A percentile compares a stretch with the other conserved stretches of the same genome.
Evolutionary conservation across 2,113 vertebrate genomes (phyloP).

Genomic region (Enhydra lutris): DNA sequence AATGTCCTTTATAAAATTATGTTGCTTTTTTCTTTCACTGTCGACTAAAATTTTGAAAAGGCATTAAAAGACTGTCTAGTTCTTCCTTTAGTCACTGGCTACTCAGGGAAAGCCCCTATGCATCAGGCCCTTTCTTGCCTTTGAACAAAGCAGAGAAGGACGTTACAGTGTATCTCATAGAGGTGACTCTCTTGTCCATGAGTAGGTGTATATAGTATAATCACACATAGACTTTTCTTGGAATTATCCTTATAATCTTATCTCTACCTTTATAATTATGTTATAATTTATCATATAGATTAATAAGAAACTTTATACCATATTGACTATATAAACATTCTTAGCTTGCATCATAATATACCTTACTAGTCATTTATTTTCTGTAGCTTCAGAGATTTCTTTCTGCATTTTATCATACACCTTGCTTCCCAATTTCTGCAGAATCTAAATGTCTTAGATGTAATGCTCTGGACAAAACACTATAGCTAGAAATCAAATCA

Average conservation of each 20-base stretch:
- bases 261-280: not conserved
- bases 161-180: rapidly evolving
- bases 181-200: rapidly evolving
- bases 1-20: not conserved
- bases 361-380: not conserved
- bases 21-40: not conserved
- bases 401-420: not conserved
- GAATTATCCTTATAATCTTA: not conserved
- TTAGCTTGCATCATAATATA: not conserved
- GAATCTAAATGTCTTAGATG: not conserved
- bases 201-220: rapidly evolving
- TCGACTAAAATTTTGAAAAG: not conserved
- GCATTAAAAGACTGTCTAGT: not conserved
- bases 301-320: not conserved
- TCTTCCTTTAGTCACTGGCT: not conserved
- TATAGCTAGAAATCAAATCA: not conserved
- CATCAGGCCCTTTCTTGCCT: not conserved
- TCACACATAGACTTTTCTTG: not conserved
- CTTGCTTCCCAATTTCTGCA: not conserved
- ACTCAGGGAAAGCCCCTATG: rapidly evolving
- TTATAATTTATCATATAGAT: not conserved
- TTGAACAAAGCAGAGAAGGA: not conserved
- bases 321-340: not conserved
- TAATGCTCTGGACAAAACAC: not conserved
- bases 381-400: not conserved